phyloP scores from a whole-genome alignment of 2,797 vertebrate species.

The Brachyalestes nurse region DNA sequence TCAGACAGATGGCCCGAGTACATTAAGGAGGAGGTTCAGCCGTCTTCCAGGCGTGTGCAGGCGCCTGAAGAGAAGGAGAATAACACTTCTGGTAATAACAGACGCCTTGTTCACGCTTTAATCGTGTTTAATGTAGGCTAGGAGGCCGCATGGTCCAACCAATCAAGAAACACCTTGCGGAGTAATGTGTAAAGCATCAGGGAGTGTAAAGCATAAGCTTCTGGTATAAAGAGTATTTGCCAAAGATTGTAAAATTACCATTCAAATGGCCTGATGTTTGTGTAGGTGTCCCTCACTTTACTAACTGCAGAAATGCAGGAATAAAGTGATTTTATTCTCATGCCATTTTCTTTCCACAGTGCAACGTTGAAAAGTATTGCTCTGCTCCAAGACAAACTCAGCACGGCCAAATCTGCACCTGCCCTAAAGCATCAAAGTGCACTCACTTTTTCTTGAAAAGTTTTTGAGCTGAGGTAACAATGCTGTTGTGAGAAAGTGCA shows the following conservation, averaged over 20 bases:
- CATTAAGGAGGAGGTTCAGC: slow-evolving; percentile 47
- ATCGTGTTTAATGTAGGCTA: background rate
- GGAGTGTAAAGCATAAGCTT: background rate
- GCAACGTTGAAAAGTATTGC: slow-evolving; percentile 72
- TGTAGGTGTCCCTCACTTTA: background rate
- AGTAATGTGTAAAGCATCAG: background rate
- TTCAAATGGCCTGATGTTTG: background rate
- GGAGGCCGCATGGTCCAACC: background rate
- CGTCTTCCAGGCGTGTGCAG: slow-evolving; percentile 74
- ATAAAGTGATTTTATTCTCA: background rate
- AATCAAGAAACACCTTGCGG: slow-evolving; percentile 39
- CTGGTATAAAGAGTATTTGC: background rate
- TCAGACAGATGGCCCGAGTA: slow-evolving; percentile 14
- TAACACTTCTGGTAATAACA: slow-evolving; percentile 72
- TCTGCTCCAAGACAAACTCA: slow-evolving; percentile 50
- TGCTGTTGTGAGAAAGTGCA: background rate
- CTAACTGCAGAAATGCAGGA: background rate
- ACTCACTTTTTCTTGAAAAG: slow-evolving; percentile 68
- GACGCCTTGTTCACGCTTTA: background rate
- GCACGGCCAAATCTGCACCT: slow-evolving; percentile 73
- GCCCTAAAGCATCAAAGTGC: slow-evolving; percentile 70
- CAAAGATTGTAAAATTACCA: background rate
- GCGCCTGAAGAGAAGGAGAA: slow-evolving; percentile 72
- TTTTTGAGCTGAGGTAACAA: slow-evolving; percentile 31
- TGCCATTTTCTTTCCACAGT: slow-evolving; percentile 60